These are phyloP conservation scores for Ochotona princeps DNA, from an alignment of 2,113 vertebrate species.

Conservation along the genomic window DNA sequence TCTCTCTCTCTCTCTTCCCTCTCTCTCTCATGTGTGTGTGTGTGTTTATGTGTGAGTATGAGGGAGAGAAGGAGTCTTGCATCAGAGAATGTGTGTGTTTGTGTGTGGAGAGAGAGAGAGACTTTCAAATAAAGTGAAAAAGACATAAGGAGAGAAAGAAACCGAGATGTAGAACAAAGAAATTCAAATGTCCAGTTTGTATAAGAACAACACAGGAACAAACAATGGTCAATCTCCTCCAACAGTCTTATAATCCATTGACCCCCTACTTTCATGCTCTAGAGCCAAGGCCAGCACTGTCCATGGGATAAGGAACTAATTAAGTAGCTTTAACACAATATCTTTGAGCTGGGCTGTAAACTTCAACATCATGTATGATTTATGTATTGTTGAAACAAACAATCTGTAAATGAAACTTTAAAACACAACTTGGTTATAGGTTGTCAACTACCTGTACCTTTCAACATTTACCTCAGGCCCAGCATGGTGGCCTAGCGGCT, in stretches of 20 bases:
- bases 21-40: too few relatives aligned
- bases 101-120: too few relatives aligned
- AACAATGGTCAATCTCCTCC: background rate
- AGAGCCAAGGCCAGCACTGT: background rate
- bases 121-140: too few relatives aligned
- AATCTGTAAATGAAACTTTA: slow-evolving; percentile 22
- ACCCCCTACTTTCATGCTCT: background rate
- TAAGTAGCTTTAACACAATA: background rate
- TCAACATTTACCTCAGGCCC: background rate
- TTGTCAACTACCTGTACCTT: background rate
- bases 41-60: too few relatives aligned
- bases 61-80: too few relatives aligned
- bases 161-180: background rate
- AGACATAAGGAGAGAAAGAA: too few relatives aligned
- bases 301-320: background rate
- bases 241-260: background rate
- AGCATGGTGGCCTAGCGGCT: too few relatives aligned
- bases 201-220: background rate
- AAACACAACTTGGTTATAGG: background rate
- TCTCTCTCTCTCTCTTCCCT: too few relatives aligned
- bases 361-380: background rate
- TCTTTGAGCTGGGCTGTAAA: background rate
- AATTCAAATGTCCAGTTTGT: background rate
- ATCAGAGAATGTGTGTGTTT: too few relatives aligned
- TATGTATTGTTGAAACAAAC: background rate